A percentile compares a stretch with the other conserved stretches of the same genome.
Conservation (phyloP, 2,797 vertebrate genomes). For the Cetoscarus ocellatus region DNA sequence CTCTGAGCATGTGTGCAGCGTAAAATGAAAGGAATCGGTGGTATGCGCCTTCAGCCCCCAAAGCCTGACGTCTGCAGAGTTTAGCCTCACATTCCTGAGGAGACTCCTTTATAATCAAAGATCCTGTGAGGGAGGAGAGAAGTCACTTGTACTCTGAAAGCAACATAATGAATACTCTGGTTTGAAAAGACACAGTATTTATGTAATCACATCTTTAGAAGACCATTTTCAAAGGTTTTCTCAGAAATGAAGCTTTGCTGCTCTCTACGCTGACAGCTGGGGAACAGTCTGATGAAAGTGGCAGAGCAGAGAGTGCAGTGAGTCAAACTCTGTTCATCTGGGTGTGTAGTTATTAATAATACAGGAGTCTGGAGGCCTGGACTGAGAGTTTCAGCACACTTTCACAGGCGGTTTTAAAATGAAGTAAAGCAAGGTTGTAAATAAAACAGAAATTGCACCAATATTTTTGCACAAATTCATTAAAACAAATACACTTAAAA, state of each 20-base stretch:
- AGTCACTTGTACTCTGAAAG: constrained; percentile 25
- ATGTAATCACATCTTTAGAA: constrained; percentile 23
- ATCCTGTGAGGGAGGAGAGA: constrained; percentile 20
- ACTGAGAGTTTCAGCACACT: constrained; percentile 35
- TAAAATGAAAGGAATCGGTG: constrained; percentile 76
- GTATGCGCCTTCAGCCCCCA: constrained; percentile 69
- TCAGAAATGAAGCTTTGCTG: constrained; percentile 3
- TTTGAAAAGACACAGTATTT: constrained; percentile 25
- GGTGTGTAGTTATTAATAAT: constrained; percentile 55
- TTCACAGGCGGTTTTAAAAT: too few species aligned
- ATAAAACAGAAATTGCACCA: too few species aligned
- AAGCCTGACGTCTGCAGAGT: constrained; percentile 69
- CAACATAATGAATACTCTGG: constrained; percentile 27
- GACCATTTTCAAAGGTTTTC: background rate
- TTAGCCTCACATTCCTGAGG: constrained; percentile 70
- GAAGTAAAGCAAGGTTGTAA: too few species aligned
- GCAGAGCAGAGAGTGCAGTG: constrained; percentile 39
- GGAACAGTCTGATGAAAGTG: constrained; percentile 39
- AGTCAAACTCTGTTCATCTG: constrained; percentile 35
- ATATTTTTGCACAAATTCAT: too few species aligned
- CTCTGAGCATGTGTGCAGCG: constrained; percentile 49
- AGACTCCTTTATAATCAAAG: constrained; percentile 63
- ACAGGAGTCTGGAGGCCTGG: constrained; percentile 40
- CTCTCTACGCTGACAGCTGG: constrained; percentile 55
- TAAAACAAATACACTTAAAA: too few species aligned